Base-by-base conservation (phyloP, 1,140 invertebrate genomes). In the Lasaia peninsularis region DNA sequence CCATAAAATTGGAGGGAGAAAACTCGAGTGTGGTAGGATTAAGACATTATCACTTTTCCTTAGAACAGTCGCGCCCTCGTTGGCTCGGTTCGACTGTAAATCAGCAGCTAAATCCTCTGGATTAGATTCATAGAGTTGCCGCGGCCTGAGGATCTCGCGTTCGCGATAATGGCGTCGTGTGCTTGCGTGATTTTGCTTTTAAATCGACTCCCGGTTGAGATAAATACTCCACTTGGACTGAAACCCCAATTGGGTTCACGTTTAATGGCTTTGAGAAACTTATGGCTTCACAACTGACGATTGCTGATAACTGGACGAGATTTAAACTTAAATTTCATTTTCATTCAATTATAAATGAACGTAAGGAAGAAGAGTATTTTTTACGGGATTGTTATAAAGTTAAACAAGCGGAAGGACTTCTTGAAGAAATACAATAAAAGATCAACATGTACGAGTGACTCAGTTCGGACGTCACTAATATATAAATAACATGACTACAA, bases 21-120 rank as follows among this genome's bases (percentile, higher is more conserved):
- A 73, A 63, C 66, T 85, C 81, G 67, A 86, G 80, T 86, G 82
- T 85, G 80, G 78, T 83, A 78, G 85, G 87, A 90, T 90, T 90
- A 90, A 89, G 88, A 90, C 86, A 89, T 90, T 90, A 90, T 89
- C 86, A 90, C 86, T 90, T 89, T 89, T 90, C 86, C 87, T 90
- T 88, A 69, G 67, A 82, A 73, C 73, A 84, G 73, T 74, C 73
- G 76, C 77, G 81, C 79, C 81, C 81, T 78, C 75, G 69, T 79
- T 68, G 71, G 78, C 74, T 62, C 62, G 69, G 66, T 63, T 77
- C 73, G 75, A 65, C 87, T 89, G 85, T 90, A 90, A 89, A 90
- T 90, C 88, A 90, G 85, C 61, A 69, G 73, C 74, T 78, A 88
- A 90, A 90, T 86, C 88, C 86, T 72, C 70, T 73, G 85, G 86